Evolutionary conservation across 2,888 invertebrate genomes (phyloP), one percentile per base, ranked within the genome.

Genomic region (Hirtodrosophila histrioides): DNA sequence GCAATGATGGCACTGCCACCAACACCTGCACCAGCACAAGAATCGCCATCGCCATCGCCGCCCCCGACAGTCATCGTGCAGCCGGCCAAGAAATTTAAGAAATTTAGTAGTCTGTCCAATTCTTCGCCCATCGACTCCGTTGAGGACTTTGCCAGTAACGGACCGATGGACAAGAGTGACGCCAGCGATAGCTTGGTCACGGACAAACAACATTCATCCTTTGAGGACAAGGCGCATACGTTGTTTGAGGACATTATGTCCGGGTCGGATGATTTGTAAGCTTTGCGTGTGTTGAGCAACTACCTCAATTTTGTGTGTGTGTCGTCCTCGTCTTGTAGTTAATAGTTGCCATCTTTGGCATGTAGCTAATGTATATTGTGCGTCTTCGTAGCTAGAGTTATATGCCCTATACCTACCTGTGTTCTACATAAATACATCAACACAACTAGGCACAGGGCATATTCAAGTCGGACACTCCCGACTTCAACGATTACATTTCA

Each of bases 191-290:
- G 55, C 29, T 4, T 43, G 11, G 58, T 17, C 62, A 60, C 60
- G 61, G 73, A 66, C 49, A 65, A 66, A 11, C 71, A 75, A 2
- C 73, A 80, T 4, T 51, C 57, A 9, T 46, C 78, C 24, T 78
- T 85, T 31, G 87, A 83, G 61, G 73, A 66, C 49, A 67, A 66
- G 12, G 75, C 78, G 3, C 73, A 80, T 4, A 49, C 57, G 7
- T 46, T 82, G 24, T 78, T 85, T 33, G 86, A 83, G 63, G 69
- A 78, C 12, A 79, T 75, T 4, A 73, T 78, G 69, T 81, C 68
- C 8, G 83, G 69, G 4, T 65, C 71, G 46, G 75, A 76, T 54
- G 63, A 55, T 39, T 68, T 73, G 81, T 88, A 86, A 80, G 76
- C 58, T 35, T 36, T 61, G 9, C 24, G 12, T 55, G 43, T 41